phyloP scores from a whole-genome alignment of 2,797 vertebrate genomes.

The Xenops minutus region DNA sequence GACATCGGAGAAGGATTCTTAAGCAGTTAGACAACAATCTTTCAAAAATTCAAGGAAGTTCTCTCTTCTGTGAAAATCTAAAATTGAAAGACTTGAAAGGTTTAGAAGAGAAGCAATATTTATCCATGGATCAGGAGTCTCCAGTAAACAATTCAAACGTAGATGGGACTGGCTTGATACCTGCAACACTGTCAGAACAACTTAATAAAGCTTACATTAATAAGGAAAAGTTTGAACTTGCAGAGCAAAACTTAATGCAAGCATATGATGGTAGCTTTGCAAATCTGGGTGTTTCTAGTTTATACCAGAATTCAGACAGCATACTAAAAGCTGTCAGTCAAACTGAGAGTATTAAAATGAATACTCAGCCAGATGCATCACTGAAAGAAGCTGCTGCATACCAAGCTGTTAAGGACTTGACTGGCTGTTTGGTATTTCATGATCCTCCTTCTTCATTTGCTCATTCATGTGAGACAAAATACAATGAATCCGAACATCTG shows the following conservation, averaged over 20 bases:
- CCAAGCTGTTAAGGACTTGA: conserved; percentile 7
- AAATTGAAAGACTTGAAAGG: conserved; percentile 25
- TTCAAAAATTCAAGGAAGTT: conserved; percentile 46
- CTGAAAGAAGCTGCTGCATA: conserved; percentile 22
- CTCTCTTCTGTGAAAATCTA: conserved; percentile 19
- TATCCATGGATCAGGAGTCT: not conserved
- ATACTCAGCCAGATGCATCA: not conserved
- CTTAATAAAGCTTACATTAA: not conserved
- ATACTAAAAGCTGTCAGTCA: not conserved
- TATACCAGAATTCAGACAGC: conserved; percentile 11
- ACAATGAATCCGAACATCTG: conserved; percentile 16
- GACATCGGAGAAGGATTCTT: conserved; percentile 90
- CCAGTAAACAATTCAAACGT: not conserved
- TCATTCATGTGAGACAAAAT: conserved; percentile 55
- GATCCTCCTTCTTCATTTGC: conserved; percentile 41
- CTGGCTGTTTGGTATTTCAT: not conserved
- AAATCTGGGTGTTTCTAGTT: not conserved
- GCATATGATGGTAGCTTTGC: not conserved
- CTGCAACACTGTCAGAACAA: not conserved
- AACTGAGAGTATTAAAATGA: not conserved
- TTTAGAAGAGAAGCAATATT: not conserved
- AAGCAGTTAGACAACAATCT: conserved; percentile 80
- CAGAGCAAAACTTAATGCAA: not conserved
- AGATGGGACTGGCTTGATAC: not conserved
- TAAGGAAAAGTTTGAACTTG: not conserved